These are phyloP conservation scores for Leuctra nigra DNA, from an alignment of 2,888 invertebrate species.

Conservation along the genomic window DNA sequence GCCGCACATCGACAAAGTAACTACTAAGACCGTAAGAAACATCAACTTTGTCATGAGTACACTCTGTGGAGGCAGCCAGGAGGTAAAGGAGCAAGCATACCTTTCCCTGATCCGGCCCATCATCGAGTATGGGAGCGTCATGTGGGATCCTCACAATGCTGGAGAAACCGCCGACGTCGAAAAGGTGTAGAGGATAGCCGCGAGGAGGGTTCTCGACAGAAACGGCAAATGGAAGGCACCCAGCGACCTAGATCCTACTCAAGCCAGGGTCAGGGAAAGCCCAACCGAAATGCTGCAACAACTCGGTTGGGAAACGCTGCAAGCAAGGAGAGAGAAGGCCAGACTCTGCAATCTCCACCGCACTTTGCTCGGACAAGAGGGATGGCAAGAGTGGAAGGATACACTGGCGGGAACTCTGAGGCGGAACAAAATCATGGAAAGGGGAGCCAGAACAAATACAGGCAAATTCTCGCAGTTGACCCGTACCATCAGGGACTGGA, in stretches of 20 bases:
- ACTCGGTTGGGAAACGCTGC: background rate
- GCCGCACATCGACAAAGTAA: background rate
- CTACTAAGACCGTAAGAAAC: background rate
- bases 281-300: background rate
- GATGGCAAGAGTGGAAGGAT: background rate
- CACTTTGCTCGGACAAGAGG: background rate
- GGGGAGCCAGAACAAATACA: background rate
- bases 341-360: background rate
- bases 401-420: no score
- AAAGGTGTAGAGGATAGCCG: background rate
- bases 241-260: background rate
- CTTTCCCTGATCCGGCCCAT: background rate
- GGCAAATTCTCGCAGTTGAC: background rate
- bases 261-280: constrained; percentile 2
- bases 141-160: background rate
- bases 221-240: background rate
- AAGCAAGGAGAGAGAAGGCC: background rate
- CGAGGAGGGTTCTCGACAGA: background rate
- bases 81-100: background rate
- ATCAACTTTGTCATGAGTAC: background rate
- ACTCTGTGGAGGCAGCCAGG: background rate
- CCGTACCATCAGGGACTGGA: background rate
- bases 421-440: background rate
- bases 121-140: background rate
- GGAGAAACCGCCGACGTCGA: background rate